A percentile compares a stretch with the other conserved stretches of the same genome.
Conservation (phyloP, 2,888 invertebrate species). For the Isotomurus palustris region DNA sequence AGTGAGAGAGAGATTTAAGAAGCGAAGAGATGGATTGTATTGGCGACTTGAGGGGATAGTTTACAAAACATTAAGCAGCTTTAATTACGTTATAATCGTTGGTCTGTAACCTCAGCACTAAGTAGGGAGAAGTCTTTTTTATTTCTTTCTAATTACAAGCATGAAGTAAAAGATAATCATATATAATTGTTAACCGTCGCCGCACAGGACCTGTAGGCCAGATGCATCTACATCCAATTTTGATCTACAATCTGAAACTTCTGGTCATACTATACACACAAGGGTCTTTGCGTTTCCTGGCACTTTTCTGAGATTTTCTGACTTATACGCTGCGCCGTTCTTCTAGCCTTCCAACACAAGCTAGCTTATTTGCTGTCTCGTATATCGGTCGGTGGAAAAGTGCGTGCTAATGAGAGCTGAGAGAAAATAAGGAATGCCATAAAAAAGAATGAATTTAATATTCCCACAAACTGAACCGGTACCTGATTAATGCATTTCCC, state of each 20-base stretch:
- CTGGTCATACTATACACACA: too few species aligned
- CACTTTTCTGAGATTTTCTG: too few species aligned
- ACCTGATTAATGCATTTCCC: too few species aligned
- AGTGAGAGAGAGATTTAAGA: background rate
- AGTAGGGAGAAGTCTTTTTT: constrained; percentile 35
- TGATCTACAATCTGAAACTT: constrained; percentile 21
- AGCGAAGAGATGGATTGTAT: constrained; percentile 18
- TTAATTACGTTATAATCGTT: constrained; percentile 47
- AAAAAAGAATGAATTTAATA: too few species aligned
- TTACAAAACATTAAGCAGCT: constrained; percentile 45
- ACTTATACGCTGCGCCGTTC: too few species aligned
- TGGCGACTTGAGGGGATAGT: constrained; percentile 37
- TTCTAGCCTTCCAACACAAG: too few species aligned
- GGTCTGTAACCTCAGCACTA: constrained; percentile 45
- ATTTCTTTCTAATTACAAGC: constrained; percentile 46
- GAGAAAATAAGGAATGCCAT: too few species aligned
- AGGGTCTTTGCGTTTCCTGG: too few species aligned
- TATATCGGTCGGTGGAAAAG: too few species aligned
- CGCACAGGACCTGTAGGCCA: constrained; percentile 45
- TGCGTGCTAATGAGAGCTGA: too few species aligned
- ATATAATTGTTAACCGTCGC: constrained; percentile 46
- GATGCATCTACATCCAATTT: constrained; percentile 40
- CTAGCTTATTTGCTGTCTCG: too few species aligned
- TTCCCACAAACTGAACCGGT: too few species aligned
- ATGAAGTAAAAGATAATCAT: constrained; percentile 46